phyloP scores from a whole-genome alignment of 2,113 vertebrate species.

The Pseudorasbora parva region DNA sequence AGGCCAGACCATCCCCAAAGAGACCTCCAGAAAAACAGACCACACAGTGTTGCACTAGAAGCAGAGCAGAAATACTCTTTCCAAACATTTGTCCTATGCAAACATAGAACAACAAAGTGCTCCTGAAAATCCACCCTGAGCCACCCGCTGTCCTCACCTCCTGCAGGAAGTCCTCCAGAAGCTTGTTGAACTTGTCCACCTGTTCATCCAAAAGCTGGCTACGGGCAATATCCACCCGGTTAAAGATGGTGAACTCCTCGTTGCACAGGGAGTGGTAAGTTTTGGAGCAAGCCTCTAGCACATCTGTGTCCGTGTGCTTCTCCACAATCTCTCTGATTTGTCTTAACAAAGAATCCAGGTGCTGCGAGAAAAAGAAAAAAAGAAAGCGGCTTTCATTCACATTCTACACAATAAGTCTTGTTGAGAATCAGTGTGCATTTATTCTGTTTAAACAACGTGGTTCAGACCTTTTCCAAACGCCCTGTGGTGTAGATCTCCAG shows the following conservation, averaged over 20 bases:
- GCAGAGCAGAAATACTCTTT: not conserved
- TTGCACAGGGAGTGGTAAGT: slow-evolving; percentile 98
- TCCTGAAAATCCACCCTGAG: not conserved
- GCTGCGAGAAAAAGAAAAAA: slow-evolving; percentile 74
- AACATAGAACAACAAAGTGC: not conserved
- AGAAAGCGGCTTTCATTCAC: not conserved
- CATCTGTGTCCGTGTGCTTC: slow-evolving; percentile 98
- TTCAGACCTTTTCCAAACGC: slow-evolving; percentile 92
- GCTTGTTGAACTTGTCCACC: slow-evolving; percentile 96
- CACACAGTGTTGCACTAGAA: not conserved
- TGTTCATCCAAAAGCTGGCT: slow-evolving; percentile 96
- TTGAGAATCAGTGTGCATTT: not conserved
- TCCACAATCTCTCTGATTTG: slow-evolving; percentile 97
- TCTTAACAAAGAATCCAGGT: slow-evolving; percentile 95
- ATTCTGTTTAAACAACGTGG: not conserved
- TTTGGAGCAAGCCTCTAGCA: slow-evolving; percentile 97
- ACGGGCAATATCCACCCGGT: slow-evolving; percentile 96
- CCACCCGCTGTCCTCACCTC: slow-evolving; percentile 79
- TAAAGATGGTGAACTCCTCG: slow-evolving; percentile 98
- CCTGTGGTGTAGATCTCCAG: slow-evolving; percentile 99
- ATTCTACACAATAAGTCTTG: not conserved
- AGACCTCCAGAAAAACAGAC: not conserved
- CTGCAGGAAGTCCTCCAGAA: slow-evolving; percentile 98
- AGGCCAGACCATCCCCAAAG: not conserved
- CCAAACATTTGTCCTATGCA: not conserved